Percentiles rank a stretch among this genome's conserved stretches.
Conservation (phyloP, 2,797 vertebrate species). For the Sphaeramia orbicularis region DNA sequence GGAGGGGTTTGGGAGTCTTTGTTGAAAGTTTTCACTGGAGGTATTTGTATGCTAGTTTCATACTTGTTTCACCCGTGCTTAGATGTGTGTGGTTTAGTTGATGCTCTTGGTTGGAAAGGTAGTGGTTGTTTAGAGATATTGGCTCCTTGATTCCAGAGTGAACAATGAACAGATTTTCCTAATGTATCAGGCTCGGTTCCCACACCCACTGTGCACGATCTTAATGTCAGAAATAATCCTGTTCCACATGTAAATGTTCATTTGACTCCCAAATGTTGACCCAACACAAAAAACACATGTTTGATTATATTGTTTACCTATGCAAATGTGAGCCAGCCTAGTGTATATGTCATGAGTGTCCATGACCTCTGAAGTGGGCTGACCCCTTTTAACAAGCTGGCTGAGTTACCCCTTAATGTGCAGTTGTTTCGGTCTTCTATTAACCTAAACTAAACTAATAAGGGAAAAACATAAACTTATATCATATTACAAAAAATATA, state of each 20-base stretch:
- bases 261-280: conserved; percentile 50
- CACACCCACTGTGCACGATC: background rate
- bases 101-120: background rate
- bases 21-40: conserved; percentile 52
- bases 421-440: too few species aligned
- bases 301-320: conserved; percentile 26
- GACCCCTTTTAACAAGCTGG: background rate
- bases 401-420: too few species aligned
- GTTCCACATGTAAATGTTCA: conserved; percentile 32
- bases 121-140: background rate
- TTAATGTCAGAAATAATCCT: conserved; percentile 1
- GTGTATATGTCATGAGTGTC: background rate
- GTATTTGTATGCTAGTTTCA: conserved; percentile 21
- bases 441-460: too few species aligned
- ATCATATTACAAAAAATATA: too few species aligned
- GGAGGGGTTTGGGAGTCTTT: conserved; percentile 71
- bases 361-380: background rate
- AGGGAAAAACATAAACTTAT: too few species aligned
- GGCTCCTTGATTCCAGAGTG: background rate
- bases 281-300: conserved; percentile 9
- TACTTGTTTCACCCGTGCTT: conserved; percentile 11
- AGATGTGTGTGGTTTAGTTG: background rate
- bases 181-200: background rate
- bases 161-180: background rate
- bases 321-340: conserved; percentile 32